Evolutionary conservation across 1,140 invertebrate genomes (phyloP), one percentile per base, ranked within the genome.

Genomic region (Listronotus oregonensis): DNA sequence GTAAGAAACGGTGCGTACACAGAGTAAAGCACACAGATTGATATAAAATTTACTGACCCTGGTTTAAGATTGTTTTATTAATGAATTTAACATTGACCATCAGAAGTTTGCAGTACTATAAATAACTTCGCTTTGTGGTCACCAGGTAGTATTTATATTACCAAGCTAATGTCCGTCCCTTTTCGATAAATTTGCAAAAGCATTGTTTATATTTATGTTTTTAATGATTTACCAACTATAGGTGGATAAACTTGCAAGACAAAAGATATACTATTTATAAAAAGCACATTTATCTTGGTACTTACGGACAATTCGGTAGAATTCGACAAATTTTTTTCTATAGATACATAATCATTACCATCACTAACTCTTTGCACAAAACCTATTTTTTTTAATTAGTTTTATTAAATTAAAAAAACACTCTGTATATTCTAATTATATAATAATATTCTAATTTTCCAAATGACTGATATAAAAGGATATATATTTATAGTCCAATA

Each of bases 41-140:
- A 50, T 54, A 40, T 40, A 59, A 59, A 66, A 59, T 58, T 51
- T 31, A 66, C 39, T 66, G 64, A 66, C 64, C 64, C 64, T 66
- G 64, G 54, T 40, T 66, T 61, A 54, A 56, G 58, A 66, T 54
- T 60, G 64, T 66, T 66, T 61, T 60, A 61, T 66, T 66, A 60
- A 66, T 61, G 64, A 55, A 66, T 66, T 59, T 66, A 66, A 66
- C 64, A 66, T 66, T 66, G 64, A 66, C 64, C 64, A 66, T 66
- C 64, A 66, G 47, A 66, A 59, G 46, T 59, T 51, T 66, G 57
- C 58, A 66, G 64, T 66, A 64, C 52, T 56, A 66, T 66, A 66
- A 66, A 66, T 66, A 59, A 66, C 64, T 46, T 66, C 54, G 49
- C 34, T 51, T 65, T 65, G 63, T 65, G 54, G 63, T 57, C 55